Evolutionary conservation across 2,113 vertebrate genomes (phyloP).

Genomic region (Tychaedon coryphoeus): DNA sequence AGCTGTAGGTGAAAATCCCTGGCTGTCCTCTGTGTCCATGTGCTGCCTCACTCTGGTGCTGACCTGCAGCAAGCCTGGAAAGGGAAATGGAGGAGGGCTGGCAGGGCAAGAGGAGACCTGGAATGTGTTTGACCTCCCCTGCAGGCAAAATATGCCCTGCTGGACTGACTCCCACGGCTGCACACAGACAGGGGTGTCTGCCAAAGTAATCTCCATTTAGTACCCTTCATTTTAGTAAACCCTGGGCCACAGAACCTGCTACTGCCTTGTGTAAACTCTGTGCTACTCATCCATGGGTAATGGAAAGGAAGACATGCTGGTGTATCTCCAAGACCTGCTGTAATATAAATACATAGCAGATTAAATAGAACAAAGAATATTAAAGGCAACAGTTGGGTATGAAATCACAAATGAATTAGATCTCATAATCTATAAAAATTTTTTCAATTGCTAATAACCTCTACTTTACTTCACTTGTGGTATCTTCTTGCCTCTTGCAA

Average conservation of each 20-base stretch:
- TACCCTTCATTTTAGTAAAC: neutral
- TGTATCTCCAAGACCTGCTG: fast-evolving
- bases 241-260: neutral
- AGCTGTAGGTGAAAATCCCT: neutral
- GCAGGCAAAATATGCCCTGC: neutral
- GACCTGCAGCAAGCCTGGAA: fast-evolving
- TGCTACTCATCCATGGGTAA: no score
- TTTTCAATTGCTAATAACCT: neutral
- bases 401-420: neutral
- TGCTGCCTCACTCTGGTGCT: no score
- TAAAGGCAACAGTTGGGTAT: fast-evolving
- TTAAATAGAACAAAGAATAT: neutral
- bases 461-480: neutral
- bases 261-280: neutral
- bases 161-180: neutral
- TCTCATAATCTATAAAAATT: neutral
- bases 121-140: neutral
- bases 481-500: neutral
- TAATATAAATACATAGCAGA: neutral
- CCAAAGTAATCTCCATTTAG: neutral
- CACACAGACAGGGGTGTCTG: no score
- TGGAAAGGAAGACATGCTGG: neutral
- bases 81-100: neutral
- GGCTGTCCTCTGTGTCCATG: fast-evolving
- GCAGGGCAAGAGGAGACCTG: fast-evolving